phyloP scores from a whole-genome alignment of 37 sponge, comb jelly and placozoan genomes.

The Chondrosia reniformis region DNA sequence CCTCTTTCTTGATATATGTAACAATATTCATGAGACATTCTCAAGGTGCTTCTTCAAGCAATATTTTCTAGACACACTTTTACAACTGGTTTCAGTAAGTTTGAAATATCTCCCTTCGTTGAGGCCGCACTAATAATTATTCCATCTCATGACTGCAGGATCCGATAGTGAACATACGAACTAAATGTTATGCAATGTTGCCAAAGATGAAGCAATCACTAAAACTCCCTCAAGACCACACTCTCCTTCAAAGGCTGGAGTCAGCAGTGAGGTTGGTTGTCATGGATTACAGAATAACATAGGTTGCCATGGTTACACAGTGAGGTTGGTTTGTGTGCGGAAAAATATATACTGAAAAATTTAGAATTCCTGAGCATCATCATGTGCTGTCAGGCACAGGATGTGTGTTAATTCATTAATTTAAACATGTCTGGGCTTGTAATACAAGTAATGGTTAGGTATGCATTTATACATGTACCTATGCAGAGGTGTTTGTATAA shows the following conservation, averaged over 20 bases:
- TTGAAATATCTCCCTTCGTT: not conserved
- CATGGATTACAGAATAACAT: too few species aligned
- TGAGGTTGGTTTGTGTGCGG: too few species aligned
- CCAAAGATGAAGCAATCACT: conserved; percentile 56
- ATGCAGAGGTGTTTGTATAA: too few species aligned
- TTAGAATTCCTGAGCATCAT: too few species aligned
- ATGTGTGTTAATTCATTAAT: too few species aligned
- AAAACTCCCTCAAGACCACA: conserved; percentile 46
- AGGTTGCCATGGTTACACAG: too few species aligned
- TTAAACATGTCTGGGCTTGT: too few species aligned
- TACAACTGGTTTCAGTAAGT: conserved; percentile 51
- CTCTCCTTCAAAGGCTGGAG: conserved; percentile 53
- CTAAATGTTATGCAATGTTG: conserved; percentile 41
- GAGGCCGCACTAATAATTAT: not conserved
- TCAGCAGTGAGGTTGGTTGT: conserved; percentile 32
- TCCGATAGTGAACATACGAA: conserved; percentile 50
- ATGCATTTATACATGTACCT: too few species aligned
- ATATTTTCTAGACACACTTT: conserved; percentile 43
- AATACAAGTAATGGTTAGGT: too few species aligned
- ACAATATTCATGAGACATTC: conserved; percentile 48
- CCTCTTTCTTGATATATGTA: conserved; percentile 66
- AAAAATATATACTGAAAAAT: too few species aligned
- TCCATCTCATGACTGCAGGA: conserved; percentile 34
- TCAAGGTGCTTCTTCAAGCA: conserved; percentile 75
- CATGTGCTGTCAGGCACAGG: too few species aligned